Conservation (phyloP, 2,113 vertebrate genomes). For the Pyxicephalus adspersus region DNA sequence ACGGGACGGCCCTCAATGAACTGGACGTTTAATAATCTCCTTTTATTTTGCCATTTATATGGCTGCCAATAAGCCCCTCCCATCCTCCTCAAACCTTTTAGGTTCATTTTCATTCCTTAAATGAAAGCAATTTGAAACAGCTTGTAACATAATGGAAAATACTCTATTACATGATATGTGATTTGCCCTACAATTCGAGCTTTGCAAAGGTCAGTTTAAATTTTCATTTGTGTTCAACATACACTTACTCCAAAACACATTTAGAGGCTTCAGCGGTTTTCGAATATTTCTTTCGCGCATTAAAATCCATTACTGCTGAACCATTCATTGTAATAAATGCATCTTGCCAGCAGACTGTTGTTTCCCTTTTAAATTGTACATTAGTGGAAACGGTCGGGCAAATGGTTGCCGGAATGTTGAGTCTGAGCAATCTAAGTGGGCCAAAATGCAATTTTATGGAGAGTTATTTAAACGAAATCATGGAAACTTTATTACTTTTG, state of each 20-base stretch:
- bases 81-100: background rate
- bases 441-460: background rate
- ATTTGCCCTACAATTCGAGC: background rate
- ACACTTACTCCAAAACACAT: constrained; percentile 21
- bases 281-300: background rate
- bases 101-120: background rate
- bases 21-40: too few species aligned
- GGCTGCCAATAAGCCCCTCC: background rate
- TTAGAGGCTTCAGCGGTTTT: background rate
- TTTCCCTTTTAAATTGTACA: constrained; percentile 1
- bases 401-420: background rate
- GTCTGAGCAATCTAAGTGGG: background rate
- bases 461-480: background rate
- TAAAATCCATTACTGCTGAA: background rate
- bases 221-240: background rate
- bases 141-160: background rate
- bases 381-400: background rate
- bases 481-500: background rate
- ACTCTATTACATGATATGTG: background rate
- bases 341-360: background rate
- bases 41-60: too few species aligned
- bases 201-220: background rate
- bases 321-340: constrained; percentile 4
- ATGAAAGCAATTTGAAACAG: background rate
- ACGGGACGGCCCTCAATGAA: too few species aligned